phyloP scores from a whole-genome alignment of 2,113 vertebrate genomes.

The Chionomys nivalis region DNA sequence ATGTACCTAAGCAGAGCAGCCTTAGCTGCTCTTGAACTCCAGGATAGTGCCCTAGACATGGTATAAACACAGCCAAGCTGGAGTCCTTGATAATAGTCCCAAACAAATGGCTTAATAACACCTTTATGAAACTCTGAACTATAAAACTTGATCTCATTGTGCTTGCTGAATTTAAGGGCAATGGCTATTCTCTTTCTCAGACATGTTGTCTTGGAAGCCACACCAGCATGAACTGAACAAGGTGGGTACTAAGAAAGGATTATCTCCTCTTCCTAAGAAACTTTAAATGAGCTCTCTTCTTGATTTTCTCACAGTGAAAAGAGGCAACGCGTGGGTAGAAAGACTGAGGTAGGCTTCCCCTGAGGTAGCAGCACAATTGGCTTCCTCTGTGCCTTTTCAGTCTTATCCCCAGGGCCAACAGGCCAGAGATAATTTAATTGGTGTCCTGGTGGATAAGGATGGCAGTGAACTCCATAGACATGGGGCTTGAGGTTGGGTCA shows the following conservation, averaged over 20 bases:
- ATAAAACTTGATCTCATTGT: background rate
- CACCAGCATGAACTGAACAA: background rate
- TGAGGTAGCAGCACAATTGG: background rate
- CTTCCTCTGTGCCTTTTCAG: conserved; percentile 59
- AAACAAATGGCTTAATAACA: background rate
- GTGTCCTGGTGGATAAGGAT: conserved; percentile 81
- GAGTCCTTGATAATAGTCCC: background rate
- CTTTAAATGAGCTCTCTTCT: conserved; percentile 42
- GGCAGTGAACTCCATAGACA: conserved; percentile 78
- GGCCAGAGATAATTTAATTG: conserved; percentile 83
- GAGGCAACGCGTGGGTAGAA: background rate
- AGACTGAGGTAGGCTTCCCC: conserved; percentile 37
- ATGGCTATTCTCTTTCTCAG: background rate
- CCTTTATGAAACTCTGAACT: background rate
- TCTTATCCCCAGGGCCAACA: conserved; percentile 73
- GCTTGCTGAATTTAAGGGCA: background rate
- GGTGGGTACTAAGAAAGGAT: background rate
- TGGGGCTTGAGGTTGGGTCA: conserved; percentile 67
- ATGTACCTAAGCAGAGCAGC: background rate
- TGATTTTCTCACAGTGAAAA: conserved; percentile 60
- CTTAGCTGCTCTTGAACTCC: background rate
- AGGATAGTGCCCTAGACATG: background rate
- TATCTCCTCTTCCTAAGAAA: conserved; percentile 8
- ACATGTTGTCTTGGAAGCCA: background rate
- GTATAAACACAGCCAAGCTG: background rate